These are phyloP conservation scores for Syndactyla subalaris DNA, from an alignment of 2,797 vertebrate genomes.

Conservation along the genomic window DNA sequence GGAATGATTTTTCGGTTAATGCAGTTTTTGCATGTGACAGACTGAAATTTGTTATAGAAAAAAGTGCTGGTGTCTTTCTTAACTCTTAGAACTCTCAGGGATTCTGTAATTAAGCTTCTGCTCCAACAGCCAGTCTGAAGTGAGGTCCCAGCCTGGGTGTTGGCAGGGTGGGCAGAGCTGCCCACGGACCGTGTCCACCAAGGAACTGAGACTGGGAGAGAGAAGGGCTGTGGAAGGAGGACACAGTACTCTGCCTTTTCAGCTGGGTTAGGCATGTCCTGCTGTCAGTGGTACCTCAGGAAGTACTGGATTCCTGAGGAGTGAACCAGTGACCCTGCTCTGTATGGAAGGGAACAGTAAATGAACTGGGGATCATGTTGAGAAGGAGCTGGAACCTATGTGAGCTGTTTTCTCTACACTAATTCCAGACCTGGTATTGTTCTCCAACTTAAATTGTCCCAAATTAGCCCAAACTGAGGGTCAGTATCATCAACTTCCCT, in stretches of 20 bases:
- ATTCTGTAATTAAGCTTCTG: neutral
- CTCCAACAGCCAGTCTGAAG: neutral
- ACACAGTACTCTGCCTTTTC: neutral
- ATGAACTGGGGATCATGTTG: rapidly evolving
- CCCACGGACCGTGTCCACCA: neutral
- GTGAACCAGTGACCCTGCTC: neutral
- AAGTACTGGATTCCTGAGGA: neutral
- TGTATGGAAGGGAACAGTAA: neutral
- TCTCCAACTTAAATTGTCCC: neutral
- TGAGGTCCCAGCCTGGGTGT: neutral
- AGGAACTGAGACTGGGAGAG: neutral
- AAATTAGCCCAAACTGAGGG: neutral
- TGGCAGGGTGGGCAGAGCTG: neutral
- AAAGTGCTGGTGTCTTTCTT: neutral
- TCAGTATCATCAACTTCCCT: neutral
- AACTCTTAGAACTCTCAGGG: neutral
- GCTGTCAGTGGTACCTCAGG: neutral
- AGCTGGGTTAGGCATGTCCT: neutral
- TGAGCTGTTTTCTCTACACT: neutral
- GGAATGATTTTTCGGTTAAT: neutral
- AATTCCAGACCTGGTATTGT: neutral
- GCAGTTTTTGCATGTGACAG: neutral
- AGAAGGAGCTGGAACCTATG: neutral
- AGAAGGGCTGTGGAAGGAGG: neutral
- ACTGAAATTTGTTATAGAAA: neutral